These are phyloP conservation scores for Plagodis pulveraria DNA, from an alignment of 2,888 invertebrate genomes.

Conservation along the genomic window DNA sequence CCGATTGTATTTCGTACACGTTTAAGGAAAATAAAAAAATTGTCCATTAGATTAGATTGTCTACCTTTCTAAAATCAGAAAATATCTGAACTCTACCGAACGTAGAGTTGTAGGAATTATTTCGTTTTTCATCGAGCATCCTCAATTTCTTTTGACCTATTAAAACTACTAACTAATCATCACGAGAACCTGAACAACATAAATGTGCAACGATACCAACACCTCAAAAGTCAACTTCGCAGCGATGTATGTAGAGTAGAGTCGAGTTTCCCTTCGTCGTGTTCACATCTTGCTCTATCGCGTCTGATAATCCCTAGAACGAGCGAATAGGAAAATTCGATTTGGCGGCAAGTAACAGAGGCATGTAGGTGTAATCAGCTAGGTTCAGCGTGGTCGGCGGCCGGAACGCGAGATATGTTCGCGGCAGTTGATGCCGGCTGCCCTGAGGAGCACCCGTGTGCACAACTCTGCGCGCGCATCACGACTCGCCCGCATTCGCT, in stretches of 20 bases:
- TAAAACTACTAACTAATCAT: neutral
- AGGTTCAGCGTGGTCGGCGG: conserved; percentile 48
- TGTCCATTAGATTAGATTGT: too few relatives aligned
- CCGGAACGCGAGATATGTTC: conserved; percentile 13
- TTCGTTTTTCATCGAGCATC: neutral
- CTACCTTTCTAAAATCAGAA: too few relatives aligned
- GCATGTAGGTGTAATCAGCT: conserved; percentile 57
- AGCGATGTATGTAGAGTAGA: conserved; percentile 8
- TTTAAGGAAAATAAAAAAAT: too few relatives aligned
- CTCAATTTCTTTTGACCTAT: neutral
- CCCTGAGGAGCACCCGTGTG: conserved; percentile 46
- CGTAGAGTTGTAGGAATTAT: neutral
- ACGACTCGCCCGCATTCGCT: conserved; percentile 47
- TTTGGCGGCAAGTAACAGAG: conserved; percentile 60
- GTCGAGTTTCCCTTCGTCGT: conserved; percentile 26
- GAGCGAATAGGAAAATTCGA: conserved; percentile 59
- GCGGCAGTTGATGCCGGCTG: conserved; percentile 61
- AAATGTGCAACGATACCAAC: conserved; percentile 2
- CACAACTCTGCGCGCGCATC: conserved; percentile 36
- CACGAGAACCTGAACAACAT: neutral
- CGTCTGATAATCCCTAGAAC: conserved; percentile 35
- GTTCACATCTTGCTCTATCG: conserved; percentile 47
- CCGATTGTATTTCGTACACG: too few relatives aligned
- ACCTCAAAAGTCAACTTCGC: conserved; percentile 7
- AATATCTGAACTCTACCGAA: neutral